Percentiles rank a stretch among this genome's conserved stretches.
Conservation (phyloP, 2,113 vertebrate species). For the Tricholaema leucomelas region DNA sequence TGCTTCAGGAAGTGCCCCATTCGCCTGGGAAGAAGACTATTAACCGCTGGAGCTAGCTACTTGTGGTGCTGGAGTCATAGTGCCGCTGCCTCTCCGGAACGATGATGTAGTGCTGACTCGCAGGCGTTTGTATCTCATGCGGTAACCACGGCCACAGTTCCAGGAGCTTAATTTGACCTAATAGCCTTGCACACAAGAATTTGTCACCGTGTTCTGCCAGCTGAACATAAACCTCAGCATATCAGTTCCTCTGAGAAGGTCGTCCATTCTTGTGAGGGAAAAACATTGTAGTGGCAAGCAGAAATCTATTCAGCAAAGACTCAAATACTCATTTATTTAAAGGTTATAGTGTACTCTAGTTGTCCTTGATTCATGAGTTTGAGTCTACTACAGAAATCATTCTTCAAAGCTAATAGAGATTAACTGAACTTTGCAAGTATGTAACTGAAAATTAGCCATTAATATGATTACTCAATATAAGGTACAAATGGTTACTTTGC, state of each 20-base stretch:
- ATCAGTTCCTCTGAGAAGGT: not conserved
- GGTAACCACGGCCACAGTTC: not conserved
- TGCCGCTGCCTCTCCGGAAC: no score
- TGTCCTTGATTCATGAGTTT: rapidly evolving
- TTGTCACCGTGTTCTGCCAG: not conserved
- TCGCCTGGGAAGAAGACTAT: no score
- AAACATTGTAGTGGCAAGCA: not conserved
- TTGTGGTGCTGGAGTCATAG: no score
- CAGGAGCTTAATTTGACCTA: not conserved
- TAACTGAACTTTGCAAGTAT: not conserved
- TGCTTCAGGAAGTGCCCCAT: no score
- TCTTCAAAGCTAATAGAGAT: not conserved
- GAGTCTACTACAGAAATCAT: not conserved
- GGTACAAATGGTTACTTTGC: not conserved
- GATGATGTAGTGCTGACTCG: no score
- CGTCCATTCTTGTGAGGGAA: not conserved
- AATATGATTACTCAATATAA: not conserved
- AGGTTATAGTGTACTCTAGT: not conserved
- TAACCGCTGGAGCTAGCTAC: no score
- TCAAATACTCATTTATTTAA: not conserved
- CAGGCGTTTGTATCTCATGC: no score
- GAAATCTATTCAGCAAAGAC: not conserved
- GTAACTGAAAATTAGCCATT: not conserved
- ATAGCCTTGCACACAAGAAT: not conserved
- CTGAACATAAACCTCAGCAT: not conserved